Evolutionary conservation across 2,797 vertebrate species (phyloP).

Genomic region (Pangasius djambal): DNA sequence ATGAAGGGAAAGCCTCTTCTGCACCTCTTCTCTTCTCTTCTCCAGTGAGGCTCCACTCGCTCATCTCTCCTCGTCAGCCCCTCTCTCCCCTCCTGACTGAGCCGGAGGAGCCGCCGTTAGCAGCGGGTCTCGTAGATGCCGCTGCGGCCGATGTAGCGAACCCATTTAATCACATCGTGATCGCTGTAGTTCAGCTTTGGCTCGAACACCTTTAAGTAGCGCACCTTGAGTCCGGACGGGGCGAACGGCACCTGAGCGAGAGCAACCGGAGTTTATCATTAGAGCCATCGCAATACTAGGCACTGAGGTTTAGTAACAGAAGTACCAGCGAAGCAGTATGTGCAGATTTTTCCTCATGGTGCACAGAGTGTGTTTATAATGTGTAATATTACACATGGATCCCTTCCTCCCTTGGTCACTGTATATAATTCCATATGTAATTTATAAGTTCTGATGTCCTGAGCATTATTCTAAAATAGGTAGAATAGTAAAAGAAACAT

Average conservation of each 20-base stretch:
- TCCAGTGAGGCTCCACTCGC: constrained; percentile 34
- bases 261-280: neutral
- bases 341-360: neutral
- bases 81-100: neutral
- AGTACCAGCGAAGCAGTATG: neutral
- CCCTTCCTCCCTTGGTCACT: neutral
- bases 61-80: constrained; percentile 11
- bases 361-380: neutral
- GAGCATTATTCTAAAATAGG: neutral
- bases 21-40: constrained; percentile 43
- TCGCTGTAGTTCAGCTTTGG: constrained; percentile 94
- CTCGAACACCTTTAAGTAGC: constrained; percentile 91
- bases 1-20: constrained; percentile 25
- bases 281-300: too few species aligned
- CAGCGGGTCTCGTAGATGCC: constrained; percentile 91
- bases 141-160: constrained; percentile 88
- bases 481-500: neutral
- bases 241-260: constrained; percentile 83
- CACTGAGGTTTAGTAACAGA: neutral
- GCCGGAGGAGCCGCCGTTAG: constrained; percentile 65
- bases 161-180: constrained; percentile 93
- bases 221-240: constrained; percentile 89
- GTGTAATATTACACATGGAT: neutral
- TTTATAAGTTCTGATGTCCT: neutral
- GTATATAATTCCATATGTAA: neutral